Evolutionary conservation across 2,113 vertebrate species (phyloP).

Genomic region (Zosterops pallidus): DNA sequence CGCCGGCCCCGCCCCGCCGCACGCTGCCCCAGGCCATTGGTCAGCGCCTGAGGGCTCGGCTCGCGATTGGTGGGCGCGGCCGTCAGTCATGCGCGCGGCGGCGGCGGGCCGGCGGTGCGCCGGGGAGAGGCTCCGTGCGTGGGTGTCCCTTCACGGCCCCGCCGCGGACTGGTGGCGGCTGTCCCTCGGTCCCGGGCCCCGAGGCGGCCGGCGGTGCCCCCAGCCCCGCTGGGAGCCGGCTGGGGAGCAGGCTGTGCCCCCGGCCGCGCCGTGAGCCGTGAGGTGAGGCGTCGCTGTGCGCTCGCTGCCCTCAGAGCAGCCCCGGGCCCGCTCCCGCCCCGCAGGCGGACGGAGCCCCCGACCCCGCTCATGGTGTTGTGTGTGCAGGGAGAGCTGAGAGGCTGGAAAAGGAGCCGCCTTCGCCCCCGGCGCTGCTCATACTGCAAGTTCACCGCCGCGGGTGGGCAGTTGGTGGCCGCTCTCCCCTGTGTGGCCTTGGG

Average conservation of each 20-base stretch:
- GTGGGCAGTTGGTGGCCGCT: neutral
- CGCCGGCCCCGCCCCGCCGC: too few species aligned
- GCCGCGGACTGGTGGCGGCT: too few species aligned
- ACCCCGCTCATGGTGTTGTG: fast-evolving
- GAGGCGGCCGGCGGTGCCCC: neutral
- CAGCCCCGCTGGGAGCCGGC: neutral
- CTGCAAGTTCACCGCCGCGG: neutral
- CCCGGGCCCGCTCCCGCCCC: neutral
- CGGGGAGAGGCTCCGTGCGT: neutral
- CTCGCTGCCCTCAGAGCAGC: neutral
- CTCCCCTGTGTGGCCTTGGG: neutral
- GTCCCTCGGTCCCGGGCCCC: fast-evolving
- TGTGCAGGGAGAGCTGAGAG: neutral
- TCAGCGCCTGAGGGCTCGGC: too few species aligned
- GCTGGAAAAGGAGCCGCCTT: neutral
- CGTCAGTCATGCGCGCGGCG: neutral
- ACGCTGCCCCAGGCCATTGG: neutral
- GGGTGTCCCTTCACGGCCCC: too few species aligned
- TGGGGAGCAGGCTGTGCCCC: neutral
- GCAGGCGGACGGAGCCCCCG: neutral
- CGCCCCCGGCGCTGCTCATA: fast-evolving
- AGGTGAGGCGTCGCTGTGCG: conserved; percentile 12
- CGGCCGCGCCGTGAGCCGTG: neutral
- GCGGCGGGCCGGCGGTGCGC: too few species aligned
- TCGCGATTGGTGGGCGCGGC: neutral